Conservation (phyloP, 2,797 vertebrate species). For the Melanotaenia nigrans region DNA sequence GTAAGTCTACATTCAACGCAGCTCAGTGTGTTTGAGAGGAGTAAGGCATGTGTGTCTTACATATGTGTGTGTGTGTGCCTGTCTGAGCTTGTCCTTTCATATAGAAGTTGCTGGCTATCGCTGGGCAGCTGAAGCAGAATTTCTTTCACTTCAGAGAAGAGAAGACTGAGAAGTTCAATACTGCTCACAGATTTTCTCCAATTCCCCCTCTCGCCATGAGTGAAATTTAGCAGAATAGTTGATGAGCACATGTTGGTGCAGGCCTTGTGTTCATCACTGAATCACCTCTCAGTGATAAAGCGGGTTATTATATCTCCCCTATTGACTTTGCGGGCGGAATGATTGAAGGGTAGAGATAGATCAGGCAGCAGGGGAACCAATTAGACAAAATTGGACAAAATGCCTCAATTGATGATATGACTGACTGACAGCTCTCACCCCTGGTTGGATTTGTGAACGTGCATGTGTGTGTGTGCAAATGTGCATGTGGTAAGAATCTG, state of each 20-base stretch:
- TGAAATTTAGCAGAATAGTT: slow-evolving; percentile 68
- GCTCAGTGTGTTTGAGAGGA: slow-evolving; percentile 9
- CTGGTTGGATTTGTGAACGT: slow-evolving; percentile 44
- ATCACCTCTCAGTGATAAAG: slow-evolving; percentile 78
- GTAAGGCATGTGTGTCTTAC: background rate
- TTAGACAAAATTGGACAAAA: slow-evolving; percentile 86
- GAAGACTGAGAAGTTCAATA: slow-evolving; percentile 61
- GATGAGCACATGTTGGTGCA: slow-evolving; percentile 63
- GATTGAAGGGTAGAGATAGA: slow-evolving; percentile 81
- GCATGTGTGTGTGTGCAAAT: slow-evolving; percentile 16
- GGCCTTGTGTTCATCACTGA: slow-evolving; percentile 72
- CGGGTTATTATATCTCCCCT: slow-evolving; percentile 78
- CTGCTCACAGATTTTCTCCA: slow-evolving; percentile 55
- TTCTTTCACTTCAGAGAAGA: slow-evolving; percentile 46
- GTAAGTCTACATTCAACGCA: slow-evolving; percentile 81
- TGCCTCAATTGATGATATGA: slow-evolving; percentile 80
- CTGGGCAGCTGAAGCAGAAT: slow-evolving; percentile 34
- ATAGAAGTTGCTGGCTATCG: slow-evolving; percentile 33
- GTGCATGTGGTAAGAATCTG: slow-evolving; percentile 18
- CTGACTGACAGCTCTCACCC: slow-evolving; percentile 81
- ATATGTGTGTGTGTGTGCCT: slow-evolving; percentile 6
- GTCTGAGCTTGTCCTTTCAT: slow-evolving; percentile 4
- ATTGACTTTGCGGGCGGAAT: slow-evolving; percentile 75
- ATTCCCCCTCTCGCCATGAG: slow-evolving; percentile 34
- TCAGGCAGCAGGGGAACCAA: slow-evolving; percentile 83